Evolutionary conservation across 2,888 invertebrate genomes (phyloP).

Genomic region (Spilosoma lubricipeda): DNA sequence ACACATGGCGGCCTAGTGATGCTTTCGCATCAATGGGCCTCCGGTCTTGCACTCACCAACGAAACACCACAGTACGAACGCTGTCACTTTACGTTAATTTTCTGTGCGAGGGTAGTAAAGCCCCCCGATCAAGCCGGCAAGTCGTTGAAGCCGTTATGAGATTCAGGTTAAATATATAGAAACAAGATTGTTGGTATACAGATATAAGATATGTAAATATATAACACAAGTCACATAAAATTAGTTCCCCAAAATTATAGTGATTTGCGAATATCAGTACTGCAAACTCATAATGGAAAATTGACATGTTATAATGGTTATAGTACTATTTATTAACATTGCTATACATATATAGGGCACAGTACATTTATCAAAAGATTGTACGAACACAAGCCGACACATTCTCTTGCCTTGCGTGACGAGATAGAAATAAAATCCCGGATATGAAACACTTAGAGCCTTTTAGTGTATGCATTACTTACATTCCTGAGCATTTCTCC

Average conservation of each 20-base stretch:
- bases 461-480: slow-evolving; percentile 63
- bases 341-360: not conserved
- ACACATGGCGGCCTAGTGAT: too few species aligned
- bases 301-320: not conserved
- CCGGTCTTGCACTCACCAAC: too few species aligned
- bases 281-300: not conserved
- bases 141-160: too few species aligned
- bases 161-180: too few species aligned
- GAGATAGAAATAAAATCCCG: slow-evolving; percentile 61
- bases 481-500: slow-evolving; percentile 52
- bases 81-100: too few species aligned
- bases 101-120: too few species aligned
- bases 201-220: too few species aligned
- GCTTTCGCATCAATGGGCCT: too few species aligned
- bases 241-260: not conserved
- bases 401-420: slow-evolving; percentile 54
- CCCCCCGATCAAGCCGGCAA: too few species aligned
- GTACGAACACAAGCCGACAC: slow-evolving; percentile 22
- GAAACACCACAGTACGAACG: too few species aligned
- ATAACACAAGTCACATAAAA: not conserved
- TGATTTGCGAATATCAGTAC: not conserved
- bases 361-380: not conserved
- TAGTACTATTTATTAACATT: not conserved
- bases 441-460: slow-evolving; percentile 71
- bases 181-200: too few species aligned